Percentiles rank a stretch among this genome's conserved stretches.
phyloP scores from a whole-genome alignment of 2,888 invertebrate species.

The Balanococcus diminutus region DNA sequence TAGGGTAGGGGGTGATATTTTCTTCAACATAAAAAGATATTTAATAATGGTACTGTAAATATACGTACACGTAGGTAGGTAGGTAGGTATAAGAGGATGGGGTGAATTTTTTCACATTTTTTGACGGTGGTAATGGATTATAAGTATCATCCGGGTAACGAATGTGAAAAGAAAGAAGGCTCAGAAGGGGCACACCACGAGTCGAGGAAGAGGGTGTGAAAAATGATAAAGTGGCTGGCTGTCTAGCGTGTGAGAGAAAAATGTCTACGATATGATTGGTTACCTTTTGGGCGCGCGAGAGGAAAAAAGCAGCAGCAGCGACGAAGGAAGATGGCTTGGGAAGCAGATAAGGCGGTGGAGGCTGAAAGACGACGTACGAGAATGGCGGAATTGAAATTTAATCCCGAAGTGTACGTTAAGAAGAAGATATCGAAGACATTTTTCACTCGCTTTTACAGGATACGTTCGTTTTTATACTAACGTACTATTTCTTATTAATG shows the following conservation, averaged over 20 bases:
- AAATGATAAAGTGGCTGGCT: slow-evolving; percentile 46
- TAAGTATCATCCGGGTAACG: neutral
- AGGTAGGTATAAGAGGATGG: neutral
- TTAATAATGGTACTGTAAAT: slow-evolving; percentile 22
- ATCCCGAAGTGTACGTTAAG: slow-evolving; percentile 40
- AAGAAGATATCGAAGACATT: slow-evolving; percentile 48
- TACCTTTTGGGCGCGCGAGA: neutral
- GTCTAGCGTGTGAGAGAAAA: slow-evolving; percentile 43
- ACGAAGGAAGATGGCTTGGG: neutral
- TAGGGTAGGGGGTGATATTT: neutral
- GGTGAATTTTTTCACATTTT: too few species aligned
- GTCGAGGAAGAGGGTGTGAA: neutral
- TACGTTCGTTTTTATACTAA: neutral
- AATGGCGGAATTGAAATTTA: slow-evolving; percentile 45
- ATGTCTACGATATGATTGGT: slow-evolving; percentile 52
- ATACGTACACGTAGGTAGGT: neutral
- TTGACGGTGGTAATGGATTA: neutral
- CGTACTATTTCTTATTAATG: slow-evolving; percentile 36
- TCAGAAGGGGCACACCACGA: neutral
- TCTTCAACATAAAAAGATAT: neutral
- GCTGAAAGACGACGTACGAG: slow-evolving; percentile 11
- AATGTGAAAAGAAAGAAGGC: neutral
- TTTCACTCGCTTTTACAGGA: slow-evolving; percentile 38
- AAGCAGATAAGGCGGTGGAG: neutral
- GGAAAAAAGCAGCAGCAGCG: neutral